A percentile compares a stretch with the other conserved stretches of the same genome.
Conservation (phyloP, 2,888 invertebrate species). For the Isotomurus palustris region DNA sequence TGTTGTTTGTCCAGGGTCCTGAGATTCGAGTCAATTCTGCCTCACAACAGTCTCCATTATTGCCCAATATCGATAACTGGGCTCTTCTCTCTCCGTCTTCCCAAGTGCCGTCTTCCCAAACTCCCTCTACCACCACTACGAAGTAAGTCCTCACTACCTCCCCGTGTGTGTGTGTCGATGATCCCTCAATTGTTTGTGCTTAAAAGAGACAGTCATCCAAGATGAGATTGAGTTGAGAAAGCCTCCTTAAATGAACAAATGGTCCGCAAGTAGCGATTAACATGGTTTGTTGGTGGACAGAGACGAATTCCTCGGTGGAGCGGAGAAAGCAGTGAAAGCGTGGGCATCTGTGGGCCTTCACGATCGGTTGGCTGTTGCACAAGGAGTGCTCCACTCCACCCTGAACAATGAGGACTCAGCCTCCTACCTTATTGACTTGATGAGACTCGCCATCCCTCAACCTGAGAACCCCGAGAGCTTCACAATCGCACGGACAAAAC, state of each 20-base stretch:
- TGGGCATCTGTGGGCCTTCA: not conserved
- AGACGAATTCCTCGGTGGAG: not conserved
- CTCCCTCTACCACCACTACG: no score
- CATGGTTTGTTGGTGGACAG: slow-evolving; percentile 2
- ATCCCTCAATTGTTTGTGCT: no score
- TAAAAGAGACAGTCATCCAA: no score
- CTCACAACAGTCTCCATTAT: no score
- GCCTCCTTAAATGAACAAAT: no score
- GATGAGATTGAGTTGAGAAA: no score
- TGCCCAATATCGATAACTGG: slow-evolving; percentile 9
- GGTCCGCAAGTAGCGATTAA: no score
- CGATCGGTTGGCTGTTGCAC: not conserved
- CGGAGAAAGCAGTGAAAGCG: slow-evolving; percentile 1
- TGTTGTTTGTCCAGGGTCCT: slow-evolving; percentile 8
- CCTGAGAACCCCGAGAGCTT: not conserved
- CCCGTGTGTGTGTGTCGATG: no score
- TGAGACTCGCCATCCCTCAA: not conserved
- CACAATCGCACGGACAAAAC: not conserved
- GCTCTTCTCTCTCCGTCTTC: not conserved
- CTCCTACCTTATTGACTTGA: slow-evolving; percentile 2
- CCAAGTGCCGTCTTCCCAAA: not conserved
- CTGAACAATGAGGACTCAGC: not conserved
- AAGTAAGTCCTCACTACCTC: no score
- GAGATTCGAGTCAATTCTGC: slow-evolving; percentile 13
- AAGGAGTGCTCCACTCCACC: not conserved